A percentile compares a stretch with the other conserved stretches of the same genome.
These are phyloP conservation scores for Brachionus koreanus DNA, from an alignment of 1,140 invertebrate genomes.

Conservation along the genomic window DNA sequence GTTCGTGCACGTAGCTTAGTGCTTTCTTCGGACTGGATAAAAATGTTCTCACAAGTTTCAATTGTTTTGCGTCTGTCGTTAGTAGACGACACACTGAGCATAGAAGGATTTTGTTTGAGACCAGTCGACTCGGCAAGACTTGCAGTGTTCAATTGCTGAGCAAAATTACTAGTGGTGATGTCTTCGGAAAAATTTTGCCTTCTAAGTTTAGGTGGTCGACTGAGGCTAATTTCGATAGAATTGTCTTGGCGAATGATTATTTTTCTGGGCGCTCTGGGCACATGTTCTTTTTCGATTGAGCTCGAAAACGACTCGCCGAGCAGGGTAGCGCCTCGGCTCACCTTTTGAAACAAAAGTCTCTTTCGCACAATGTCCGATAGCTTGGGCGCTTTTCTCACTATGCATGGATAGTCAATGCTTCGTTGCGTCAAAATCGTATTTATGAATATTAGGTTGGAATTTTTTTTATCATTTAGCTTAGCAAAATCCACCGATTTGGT, in stretches of 20 bases:
- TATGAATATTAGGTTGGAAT: not conserved
- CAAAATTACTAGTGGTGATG: not conserved
- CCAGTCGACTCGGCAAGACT: not conserved
- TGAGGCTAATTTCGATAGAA: constrained; percentile 29
- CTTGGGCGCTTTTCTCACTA: constrained; percentile 34
- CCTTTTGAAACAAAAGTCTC: constrained; percentile 34
- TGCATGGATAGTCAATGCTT: constrained; percentile 40
- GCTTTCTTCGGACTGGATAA: constrained; percentile 40
- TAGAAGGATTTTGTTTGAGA: not conserved
- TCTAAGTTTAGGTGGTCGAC: not conserved
- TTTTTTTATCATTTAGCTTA: constrained; percentile 17
- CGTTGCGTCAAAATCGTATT: constrained; percentile 25
- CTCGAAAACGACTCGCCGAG: constrained; percentile 24
- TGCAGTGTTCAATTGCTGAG: not conserved
- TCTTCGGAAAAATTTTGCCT: constrained; percentile 41
- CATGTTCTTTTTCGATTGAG: constrained; percentile 35
- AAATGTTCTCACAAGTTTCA: constrained; percentile 45
- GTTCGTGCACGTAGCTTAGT: constrained; percentile 41
- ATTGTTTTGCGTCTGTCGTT: constrained; percentile 43
- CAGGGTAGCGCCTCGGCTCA: not conserved
- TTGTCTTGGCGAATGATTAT: constrained; percentile 44
- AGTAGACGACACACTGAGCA: constrained; percentile 32
- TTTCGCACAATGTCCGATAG: constrained; percentile 41
- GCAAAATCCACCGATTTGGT: constrained; percentile 31
- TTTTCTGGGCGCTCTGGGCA: constrained; percentile 23